Percentiles rank a stretch among this genome's conserved stretches.
Conservation (phyloP, 2,797 vertebrate species). For the Sebastolobus altivelis region DNA sequence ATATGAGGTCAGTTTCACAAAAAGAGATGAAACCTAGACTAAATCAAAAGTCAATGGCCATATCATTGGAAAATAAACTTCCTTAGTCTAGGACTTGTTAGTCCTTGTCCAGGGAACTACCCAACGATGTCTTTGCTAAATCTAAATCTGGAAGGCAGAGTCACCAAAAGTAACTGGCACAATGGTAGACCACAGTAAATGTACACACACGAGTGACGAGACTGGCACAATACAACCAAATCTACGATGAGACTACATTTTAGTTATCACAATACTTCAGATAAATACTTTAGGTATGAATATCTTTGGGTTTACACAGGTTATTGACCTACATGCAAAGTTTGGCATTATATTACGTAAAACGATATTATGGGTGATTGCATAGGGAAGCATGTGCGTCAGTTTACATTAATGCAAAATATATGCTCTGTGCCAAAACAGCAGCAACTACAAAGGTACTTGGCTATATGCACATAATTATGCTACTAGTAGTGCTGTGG, state of each 20-base stretch:
- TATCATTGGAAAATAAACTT: not conserved
- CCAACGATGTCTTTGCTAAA: not conserved
- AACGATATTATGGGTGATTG: not conserved
- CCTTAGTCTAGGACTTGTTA: not conserved
- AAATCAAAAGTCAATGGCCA: not conserved
- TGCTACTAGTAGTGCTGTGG: not conserved
- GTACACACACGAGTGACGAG: not conserved
- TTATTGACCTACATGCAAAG: not conserved
- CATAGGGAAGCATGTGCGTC: constrained; percentile 1
- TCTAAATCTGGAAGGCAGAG: not conserved
- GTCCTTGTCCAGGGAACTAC: not conserved
- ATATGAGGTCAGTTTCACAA: not conserved
- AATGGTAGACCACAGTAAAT: not conserved
- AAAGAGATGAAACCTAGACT: not conserved
- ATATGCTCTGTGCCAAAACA: not conserved
- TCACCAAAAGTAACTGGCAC: constrained; percentile 15
- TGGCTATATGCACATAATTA: not conserved
- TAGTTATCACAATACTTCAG: not conserved
- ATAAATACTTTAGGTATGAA: not conserved
- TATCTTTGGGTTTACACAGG: not conserved
- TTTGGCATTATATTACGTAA: constrained; percentile 18
- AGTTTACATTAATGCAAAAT: not conserved
- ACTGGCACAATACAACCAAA: not conserved
- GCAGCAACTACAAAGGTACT: constrained; percentile 2
- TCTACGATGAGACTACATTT: not conserved